A percentile compares a stretch with the other conserved stretches of the same genome.
Evolutionary conservation across 2,797 vertebrate species (phyloP).

Genomic region (Hirundo rustica): DNA sequence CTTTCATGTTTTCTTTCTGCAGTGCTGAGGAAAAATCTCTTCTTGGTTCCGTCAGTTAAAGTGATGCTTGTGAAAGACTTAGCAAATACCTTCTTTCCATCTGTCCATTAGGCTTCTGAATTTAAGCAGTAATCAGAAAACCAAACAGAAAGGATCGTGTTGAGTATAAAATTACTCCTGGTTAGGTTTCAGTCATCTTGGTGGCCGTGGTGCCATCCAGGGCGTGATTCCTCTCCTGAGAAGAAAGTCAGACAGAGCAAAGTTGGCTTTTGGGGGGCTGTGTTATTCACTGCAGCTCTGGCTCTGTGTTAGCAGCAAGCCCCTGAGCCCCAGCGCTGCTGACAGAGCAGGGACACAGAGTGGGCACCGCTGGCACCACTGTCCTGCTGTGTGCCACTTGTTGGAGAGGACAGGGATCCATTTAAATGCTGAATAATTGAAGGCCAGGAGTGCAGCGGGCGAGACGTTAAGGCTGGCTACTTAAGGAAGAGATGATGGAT

Average conservation of each 20-base stretch:
- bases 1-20: neutral
- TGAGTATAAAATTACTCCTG: neutral
- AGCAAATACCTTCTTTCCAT: neutral
- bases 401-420: neutral
- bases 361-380: accelerated
- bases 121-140: neutral
- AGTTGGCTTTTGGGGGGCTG: neutral
- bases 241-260: neutral
- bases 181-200: accelerated
- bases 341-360: neutral
- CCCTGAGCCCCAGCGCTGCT: neutral
- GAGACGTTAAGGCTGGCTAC: neutral
- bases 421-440: neutral
- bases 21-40: neutral
- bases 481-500: neutral
- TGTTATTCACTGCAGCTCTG: accelerated
- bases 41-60: neutral
- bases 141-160: accelerated
- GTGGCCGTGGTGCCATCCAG: accelerated
- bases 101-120: neutral
- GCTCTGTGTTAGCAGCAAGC: neutral
- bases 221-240: neutral
- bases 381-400: neutral
- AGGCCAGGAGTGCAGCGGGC: neutral
- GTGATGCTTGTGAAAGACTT: neutral